A percentile compares a stretch with the other conserved stretches of the same genome.
phyloP scores from a whole-genome alignment of 2,888 invertebrate species.

The Nipponacmea schrenckii region DNA sequence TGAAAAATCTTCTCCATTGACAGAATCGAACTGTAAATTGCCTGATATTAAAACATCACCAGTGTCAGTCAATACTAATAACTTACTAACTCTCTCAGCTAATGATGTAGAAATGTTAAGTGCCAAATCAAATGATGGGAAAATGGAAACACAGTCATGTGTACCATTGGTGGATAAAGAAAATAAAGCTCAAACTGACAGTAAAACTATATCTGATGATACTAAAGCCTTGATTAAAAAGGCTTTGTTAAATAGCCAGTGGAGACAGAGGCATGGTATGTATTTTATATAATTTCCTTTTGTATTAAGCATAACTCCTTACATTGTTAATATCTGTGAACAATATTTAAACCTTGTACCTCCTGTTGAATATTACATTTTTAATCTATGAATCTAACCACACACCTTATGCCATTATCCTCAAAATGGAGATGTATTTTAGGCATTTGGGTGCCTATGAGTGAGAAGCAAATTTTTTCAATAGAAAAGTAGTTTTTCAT shows the following conservation, averaged over 20 bases:
- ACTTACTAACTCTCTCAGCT: constrained; percentile 27
- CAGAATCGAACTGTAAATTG: neutral
- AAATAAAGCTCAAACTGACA: constrained; percentile 26
- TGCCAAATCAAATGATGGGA: constrained; percentile 47
- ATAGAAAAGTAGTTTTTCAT: too few relatives aligned
- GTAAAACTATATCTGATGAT: constrained; percentile 54
- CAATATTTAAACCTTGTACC: too few relatives aligned
- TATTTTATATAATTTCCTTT: neutral
- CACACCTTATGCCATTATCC: too few relatives aligned
- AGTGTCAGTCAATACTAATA: constrained; percentile 37
- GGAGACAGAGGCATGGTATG: constrained; percentile 45
- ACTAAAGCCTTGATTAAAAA: constrained; percentile 60
- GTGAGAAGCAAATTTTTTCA: too few relatives aligned
- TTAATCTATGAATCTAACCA: too few relatives aligned
- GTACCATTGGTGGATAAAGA: constrained; percentile 26
- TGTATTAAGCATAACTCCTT: too few relatives aligned
- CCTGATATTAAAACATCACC: constrained; percentile 23
- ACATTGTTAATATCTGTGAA: too few relatives aligned
- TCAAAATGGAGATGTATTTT: too few relatives aligned
- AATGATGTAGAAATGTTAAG: constrained; percentile 63
- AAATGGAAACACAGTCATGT: constrained; percentile 38
- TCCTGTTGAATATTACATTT: too few relatives aligned
- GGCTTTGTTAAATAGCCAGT: constrained; percentile 51
- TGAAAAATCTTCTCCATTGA: neutral
- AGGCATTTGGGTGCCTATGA: too few relatives aligned